Evolutionary conservation across 2,888 invertebrate genomes (phyloP).

Genomic region (Bruchidius siliquastri): DNA sequence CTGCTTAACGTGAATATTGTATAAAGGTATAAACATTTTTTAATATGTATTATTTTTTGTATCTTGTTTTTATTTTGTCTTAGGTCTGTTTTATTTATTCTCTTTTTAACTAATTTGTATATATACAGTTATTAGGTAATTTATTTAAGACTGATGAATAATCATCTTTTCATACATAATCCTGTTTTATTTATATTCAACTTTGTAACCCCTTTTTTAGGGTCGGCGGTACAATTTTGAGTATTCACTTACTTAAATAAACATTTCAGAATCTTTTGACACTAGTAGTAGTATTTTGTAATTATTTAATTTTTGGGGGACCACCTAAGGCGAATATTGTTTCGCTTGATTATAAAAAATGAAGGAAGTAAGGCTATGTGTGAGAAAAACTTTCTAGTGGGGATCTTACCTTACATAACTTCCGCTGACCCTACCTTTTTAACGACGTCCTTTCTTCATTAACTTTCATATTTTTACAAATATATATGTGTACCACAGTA

Average conservation of each 20-base stretch:
- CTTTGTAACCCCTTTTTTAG: neutral
- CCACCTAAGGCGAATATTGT: too few species aligned
- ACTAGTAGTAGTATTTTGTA: too few species aligned
- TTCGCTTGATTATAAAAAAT: too few species aligned
- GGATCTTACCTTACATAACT: neutral
- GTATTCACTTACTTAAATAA: too few species aligned
- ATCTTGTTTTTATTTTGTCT: neutral
- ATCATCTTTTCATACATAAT: conserved; percentile 35
- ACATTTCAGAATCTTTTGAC: too few species aligned
- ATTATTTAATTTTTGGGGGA: too few species aligned
- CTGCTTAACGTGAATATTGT: neutral
- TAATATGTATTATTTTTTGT: neutral
- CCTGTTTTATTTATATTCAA: conserved; percentile 26
- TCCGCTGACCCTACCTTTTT: neutral
- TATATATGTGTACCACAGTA: neutral
- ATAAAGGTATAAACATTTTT: neutral
- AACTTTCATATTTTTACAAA: neutral
- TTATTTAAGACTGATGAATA: conserved; percentile 45
- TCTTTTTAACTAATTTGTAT: conserved; percentile 29
- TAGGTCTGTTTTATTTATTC: neutral
- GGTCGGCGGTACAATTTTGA: neutral
- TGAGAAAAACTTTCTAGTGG: neutral
- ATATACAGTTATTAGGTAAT: conserved; percentile 38
- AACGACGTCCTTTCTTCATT: neutral
- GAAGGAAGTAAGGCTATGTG: too few species aligned